Conservation (phyloP, 2,888 invertebrate species). For the Hedychridium roseum region DNA sequence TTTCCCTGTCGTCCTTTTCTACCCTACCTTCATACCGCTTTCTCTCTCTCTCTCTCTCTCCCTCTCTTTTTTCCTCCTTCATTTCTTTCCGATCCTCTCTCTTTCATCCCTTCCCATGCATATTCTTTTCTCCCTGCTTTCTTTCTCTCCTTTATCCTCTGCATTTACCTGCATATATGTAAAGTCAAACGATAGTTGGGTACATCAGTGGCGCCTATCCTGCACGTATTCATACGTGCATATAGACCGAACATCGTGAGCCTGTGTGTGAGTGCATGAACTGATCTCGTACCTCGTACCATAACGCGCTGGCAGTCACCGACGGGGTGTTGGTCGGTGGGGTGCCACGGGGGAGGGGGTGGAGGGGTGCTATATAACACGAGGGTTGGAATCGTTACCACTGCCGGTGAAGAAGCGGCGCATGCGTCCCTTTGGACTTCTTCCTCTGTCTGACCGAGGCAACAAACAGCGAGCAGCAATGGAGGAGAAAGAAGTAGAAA, state of each 20-base stretch:
- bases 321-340: slow-evolving; percentile 24
- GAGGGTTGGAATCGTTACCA: slow-evolving; percentile 58
- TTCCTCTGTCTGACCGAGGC: no score
- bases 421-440: slow-evolving; percentile 57
- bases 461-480: not conserved
- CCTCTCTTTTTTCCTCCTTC: not conserved
- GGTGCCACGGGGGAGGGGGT: slow-evolving; percentile 14
- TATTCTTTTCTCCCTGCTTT: not conserved
- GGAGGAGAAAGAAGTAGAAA: slow-evolving; percentile 11
- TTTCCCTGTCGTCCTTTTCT: no score
- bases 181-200: slow-evolving; percentile 14
- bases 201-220: slow-evolving; percentile 4
- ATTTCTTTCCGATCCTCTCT: not conserved
- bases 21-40: no score
- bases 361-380: slow-evolving; percentile 28
- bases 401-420: slow-evolving; percentile 45
- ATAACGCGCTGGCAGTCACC: no score
- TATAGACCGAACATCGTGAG: not conserved
- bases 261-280: slow-evolving; percentile 2
- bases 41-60: not conserved
- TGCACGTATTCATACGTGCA: not conserved
- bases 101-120: no score
- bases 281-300: slow-evolving; percentile 30
- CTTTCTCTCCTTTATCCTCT: not conserved
- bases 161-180: not conserved